These are phyloP conservation scores for Galeruca laticollis DNA, from an alignment of 2,888 invertebrate species.

Conservation along the genomic window DNA sequence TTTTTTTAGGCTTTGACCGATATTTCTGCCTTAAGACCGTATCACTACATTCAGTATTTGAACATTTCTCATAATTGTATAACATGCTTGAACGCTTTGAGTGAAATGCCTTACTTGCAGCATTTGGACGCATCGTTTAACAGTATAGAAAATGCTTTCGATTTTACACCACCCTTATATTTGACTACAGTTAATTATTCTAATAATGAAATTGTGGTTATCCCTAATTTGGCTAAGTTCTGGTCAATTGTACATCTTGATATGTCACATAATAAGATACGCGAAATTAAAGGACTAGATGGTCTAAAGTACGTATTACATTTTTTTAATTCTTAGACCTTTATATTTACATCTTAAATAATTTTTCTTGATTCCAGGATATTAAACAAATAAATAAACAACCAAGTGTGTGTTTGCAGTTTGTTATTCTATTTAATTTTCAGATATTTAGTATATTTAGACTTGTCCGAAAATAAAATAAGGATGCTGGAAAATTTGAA, in stretches of 20 bases:
- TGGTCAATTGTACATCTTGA: conserved; percentile 75
- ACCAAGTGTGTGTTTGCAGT: too few relatives aligned
- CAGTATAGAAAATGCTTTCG: conserved; percentile 67
- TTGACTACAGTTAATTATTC: conserved; percentile 74
- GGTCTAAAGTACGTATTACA: conserved; percentile 67
- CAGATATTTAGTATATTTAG: conserved; percentile 71
- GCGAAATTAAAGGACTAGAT: conserved; percentile 69
- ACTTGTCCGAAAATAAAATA: conserved; percentile 73
- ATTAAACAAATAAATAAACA: neutral
- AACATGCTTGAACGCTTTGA: conserved; percentile 68
- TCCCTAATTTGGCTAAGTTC: conserved; percentile 70
- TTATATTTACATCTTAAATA: too few relatives aligned
- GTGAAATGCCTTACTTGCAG: conserved; percentile 70
- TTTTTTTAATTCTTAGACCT: neutral
- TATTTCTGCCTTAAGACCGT: conserved; percentile 69
- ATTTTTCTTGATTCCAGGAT: neutral
- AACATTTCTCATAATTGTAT: conserved; percentile 73
- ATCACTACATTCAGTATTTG: conserved; percentile 73
- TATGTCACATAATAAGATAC: conserved; percentile 73
- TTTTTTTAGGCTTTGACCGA: conserved; percentile 64
- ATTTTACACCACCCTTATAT: conserved; percentile 73
- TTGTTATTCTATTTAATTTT: too few relatives aligned
- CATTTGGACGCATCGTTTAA: conserved; percentile 72
- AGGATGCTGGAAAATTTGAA: conserved; percentile 71
- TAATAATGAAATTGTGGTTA: conserved; percentile 69